Evolutionary conservation across 2,113 vertebrate species (phyloP), one percentile per base, ranked within the genome.

Genomic region (Pelecanus crispus): DNA sequence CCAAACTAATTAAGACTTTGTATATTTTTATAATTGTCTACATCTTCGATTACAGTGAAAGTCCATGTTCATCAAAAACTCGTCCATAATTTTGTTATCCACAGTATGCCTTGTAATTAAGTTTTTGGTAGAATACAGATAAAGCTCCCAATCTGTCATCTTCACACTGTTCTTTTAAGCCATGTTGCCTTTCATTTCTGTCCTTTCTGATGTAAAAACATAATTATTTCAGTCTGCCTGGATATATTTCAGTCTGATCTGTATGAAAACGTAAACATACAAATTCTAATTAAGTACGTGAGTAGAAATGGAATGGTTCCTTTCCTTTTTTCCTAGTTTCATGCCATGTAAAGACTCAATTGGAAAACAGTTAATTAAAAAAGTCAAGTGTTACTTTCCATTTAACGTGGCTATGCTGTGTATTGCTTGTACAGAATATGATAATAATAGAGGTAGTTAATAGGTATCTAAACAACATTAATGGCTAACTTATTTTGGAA

Each of bases 401-500:
- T 75, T 86, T 83, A 32, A 34, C 10, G 12, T 77, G 45, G 49
- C 67, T 82, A 7, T 88, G 31, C 49, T 65, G 18, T 79, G 38
- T 61, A 32, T 91, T 91, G 84, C 81, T 91, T 93, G 52, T 85
- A 82, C 62, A 85, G 95, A 82, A 72, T 95, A 89, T 59, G 61
- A 26, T 85, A 82, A 79, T 92, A 82, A 79, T 92, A 31, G 62
- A 65, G 40, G 49, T 61, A 77, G 93, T 93, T 95, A 97, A 96
- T 96, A 85, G 70, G 58, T 94, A 96, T 56, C 91, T 79, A 42
- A 92, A 61, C 31, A 62, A 21, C 29, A 73, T 94, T 94, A 96
- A 96, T 94, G 77, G 53, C 32, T 97, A 78, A 94, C 94, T 92
- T 95, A 85, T 87, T 96, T 94, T 92, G 81, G 88, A 95, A 91